These are phyloP conservation scores for Macroglossus sobrinus DNA, from an alignment of 2,113 vertebrate genomes.

Conservation along the genomic window DNA sequence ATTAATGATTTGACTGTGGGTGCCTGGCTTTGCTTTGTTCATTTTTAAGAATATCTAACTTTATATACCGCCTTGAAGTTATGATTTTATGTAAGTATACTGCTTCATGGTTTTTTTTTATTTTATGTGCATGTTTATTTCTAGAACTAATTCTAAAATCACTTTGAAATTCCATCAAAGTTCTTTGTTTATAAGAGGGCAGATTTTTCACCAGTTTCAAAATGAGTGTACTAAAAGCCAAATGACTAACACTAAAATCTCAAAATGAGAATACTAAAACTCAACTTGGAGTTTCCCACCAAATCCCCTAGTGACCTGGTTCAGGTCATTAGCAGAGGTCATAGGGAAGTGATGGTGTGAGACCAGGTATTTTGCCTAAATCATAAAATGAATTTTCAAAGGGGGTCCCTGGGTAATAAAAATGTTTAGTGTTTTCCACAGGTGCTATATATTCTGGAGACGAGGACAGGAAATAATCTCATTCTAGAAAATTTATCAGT, in stretches of 20 bases:
- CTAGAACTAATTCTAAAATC: slow-evolving; percentile 22
- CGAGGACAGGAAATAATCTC: not conserved
- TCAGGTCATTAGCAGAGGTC: not conserved
- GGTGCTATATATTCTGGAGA: not conserved
- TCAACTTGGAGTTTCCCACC: not conserved
- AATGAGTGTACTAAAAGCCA: not conserved
- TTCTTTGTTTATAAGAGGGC: not conserved
- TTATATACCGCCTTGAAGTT: not conserved
- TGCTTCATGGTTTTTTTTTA: not conserved
- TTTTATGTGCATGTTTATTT: not conserved
- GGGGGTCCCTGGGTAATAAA: not conserved
- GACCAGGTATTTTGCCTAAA: not conserved
- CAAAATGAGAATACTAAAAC: not conserved
- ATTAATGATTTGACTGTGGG: not conserved
- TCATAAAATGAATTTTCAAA: not conserved
- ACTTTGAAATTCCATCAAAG: slow-evolving; percentile 2
- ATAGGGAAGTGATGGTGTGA: not conserved
- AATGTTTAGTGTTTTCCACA: not conserved
- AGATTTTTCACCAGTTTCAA: not conserved
- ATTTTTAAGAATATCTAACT: not conserved
- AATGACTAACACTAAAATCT: not conserved
- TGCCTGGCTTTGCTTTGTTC: not conserved
- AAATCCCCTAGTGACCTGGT: not conserved
- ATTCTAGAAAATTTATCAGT: slow-evolving; percentile 19
- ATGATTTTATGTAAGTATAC: not conserved